Conservation (phyloP, 2,888 invertebrate species). For the Andrena hattorfiana region DNA sequence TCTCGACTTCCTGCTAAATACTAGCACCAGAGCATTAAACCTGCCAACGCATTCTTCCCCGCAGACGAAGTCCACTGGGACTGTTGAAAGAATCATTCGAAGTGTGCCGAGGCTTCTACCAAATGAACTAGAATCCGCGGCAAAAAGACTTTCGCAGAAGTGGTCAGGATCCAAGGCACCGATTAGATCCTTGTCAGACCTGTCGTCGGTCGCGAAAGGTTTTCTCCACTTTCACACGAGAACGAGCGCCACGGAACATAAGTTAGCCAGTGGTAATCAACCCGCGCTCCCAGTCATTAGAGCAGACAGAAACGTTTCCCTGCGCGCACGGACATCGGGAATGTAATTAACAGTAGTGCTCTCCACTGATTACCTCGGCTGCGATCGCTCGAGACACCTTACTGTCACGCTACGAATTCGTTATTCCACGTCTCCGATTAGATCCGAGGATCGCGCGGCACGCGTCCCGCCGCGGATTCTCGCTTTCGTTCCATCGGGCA, state of each 20-base stretch:
- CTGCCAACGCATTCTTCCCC: neutral
- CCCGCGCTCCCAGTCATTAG: conserved; percentile 43
- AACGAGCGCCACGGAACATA: conserved; percentile 55
- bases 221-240: conserved; percentile 78
- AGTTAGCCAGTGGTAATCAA: conserved; percentile 55
- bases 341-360: conserved; percentile 19
- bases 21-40: no score
- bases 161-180: conserved; percentile 43
- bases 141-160: neutral
- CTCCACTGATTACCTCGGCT: neutral
- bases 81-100: no score
- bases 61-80: no score
- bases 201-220: conserved; percentile 66
- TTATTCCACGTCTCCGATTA: neutral
- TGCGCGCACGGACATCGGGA: neutral
- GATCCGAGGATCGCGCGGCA: neutral
- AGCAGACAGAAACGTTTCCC: neutral
- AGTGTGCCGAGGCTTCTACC: neutral
- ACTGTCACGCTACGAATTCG: neutral
- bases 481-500: neutral
- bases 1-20: no score
- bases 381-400: neutral
- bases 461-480: neutral
- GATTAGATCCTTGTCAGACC: conserved; percentile 63
- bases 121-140: neutral